phyloP scores from a whole-genome alignment of 2,797 vertebrate species.

The Scyliorhinus canicula region DNA sequence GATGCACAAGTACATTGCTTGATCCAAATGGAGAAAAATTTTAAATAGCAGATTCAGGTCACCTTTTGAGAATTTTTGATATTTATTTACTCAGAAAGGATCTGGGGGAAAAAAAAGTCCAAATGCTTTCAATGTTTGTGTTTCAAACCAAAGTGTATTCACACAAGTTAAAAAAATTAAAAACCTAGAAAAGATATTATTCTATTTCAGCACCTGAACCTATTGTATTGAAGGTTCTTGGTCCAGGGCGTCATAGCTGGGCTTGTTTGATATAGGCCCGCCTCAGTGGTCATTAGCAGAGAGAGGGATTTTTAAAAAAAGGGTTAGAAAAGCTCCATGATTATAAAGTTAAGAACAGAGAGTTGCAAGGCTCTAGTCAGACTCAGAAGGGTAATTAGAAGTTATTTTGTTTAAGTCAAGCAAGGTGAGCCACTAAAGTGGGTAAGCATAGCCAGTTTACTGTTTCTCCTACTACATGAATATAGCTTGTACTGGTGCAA shows the following conservation, averaged over 20 bases:
- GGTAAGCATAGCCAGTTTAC: neutral
- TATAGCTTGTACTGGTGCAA: neutral
- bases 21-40: neutral
- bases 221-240: neutral
- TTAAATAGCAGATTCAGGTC: too few relatives aligned
- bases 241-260: neutral
- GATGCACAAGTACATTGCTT: neutral
- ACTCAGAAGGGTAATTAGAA: neutral
- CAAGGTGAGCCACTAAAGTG: neutral
- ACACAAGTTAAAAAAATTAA: neutral
- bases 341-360: neutral
- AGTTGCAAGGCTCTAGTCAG: neutral
- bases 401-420: neutral
- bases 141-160: slow-evolving; percentile 2
- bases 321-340: neutral
- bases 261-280: too few relatives aligned
- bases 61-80: neutral
- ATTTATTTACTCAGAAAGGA: neutral
- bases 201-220: neutral
- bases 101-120: neutral
- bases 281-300: neutral
- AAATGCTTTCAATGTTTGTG: neutral
- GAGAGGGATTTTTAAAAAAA: neutral
- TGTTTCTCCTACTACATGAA: too few relatives aligned
- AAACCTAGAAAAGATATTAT: neutral